Conservation (phyloP, 2,113 vertebrate species). For the Menidia beryllina region DNA sequence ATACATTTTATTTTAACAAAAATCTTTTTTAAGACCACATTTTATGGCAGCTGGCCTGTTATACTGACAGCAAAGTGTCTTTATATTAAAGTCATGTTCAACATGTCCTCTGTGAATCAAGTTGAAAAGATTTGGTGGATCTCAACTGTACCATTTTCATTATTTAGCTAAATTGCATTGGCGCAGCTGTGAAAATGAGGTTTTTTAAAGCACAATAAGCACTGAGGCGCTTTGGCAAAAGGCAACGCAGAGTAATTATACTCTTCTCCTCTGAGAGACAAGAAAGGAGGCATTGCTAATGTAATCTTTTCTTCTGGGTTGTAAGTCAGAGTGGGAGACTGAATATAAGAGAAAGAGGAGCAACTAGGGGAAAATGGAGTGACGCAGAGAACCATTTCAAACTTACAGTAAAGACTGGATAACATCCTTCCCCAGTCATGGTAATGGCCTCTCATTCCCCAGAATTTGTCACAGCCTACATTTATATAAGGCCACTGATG, state of each 20-base stretch:
- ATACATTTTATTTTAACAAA: no score
- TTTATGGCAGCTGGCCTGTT: background rate
- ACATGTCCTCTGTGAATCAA: constrained; percentile 8
- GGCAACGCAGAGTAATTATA: constrained; percentile 67
- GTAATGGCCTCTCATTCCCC: constrained; percentile 55
- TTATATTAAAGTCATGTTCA: background rate
- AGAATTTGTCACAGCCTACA: constrained; percentile 35
- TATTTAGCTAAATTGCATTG: constrained; percentile 28
- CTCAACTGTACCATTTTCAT: constrained; percentile 32
- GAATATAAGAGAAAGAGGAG: constrained; percentile 40
- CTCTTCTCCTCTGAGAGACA: constrained; percentile 54
- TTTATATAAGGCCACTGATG: constrained; percentile 58
- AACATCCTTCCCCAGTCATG: constrained; percentile 51
- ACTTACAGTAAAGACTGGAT: constrained; percentile 45
- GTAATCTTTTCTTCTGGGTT: constrained; percentile 51
- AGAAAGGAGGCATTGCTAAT: constrained; percentile 62
- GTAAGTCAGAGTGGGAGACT: constrained; percentile 20
- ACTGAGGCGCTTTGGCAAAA: constrained; percentile 36
- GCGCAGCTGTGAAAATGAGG: constrained; percentile 50
- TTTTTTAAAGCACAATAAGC: constrained; percentile 57
- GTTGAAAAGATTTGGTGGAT: constrained; percentile 22
- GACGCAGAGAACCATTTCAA: constrained; percentile 44
- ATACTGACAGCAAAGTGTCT: background rate
- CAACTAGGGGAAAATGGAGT: constrained; percentile 27
- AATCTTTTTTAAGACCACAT: no score